phyloP scores from a whole-genome alignment of 2,113 vertebrate genomes.

The Podocnemis expansa region DNA sequence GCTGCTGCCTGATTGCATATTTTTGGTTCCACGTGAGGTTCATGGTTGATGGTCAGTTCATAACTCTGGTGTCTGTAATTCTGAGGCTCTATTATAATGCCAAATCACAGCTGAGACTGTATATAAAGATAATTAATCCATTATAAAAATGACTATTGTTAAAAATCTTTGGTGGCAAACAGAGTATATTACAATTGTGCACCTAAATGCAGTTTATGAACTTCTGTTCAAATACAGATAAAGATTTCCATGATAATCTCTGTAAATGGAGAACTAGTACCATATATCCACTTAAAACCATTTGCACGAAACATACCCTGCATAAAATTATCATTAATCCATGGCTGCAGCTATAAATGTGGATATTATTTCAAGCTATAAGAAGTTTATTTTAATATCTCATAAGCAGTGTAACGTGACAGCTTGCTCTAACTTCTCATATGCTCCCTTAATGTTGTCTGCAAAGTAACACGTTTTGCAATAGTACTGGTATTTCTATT shows the following conservation, averaged over 20 bases:
- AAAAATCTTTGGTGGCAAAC: not conserved
- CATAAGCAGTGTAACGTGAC: not conserved
- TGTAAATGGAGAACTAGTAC: not conserved
- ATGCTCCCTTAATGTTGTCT: not conserved
- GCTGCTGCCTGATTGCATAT: too few species aligned
- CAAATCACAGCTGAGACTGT: not conserved
- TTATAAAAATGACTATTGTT: not conserved
- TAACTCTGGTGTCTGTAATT: too few species aligned
- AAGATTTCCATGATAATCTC: not conserved
- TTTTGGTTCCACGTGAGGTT: too few species aligned
- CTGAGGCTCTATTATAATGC: not conserved
- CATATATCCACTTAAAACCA: not conserved
- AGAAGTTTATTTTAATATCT: conserved; percentile 21
- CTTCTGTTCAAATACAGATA: not conserved
- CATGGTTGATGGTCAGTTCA: too few species aligned
- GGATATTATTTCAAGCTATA: conserved; percentile 1
- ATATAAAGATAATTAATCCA: not conserved
- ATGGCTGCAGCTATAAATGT: not conserved
- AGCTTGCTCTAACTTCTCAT: not conserved
- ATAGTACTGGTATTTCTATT: not conserved
- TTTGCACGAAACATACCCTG: not conserved
- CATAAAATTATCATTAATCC: not conserved
- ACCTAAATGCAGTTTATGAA: not conserved
- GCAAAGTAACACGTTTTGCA: not conserved
- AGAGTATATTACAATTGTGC: not conserved